Conservation (phyloP, 2,888 invertebrate species). For the Zygothrica quintamaculata region DNA sequence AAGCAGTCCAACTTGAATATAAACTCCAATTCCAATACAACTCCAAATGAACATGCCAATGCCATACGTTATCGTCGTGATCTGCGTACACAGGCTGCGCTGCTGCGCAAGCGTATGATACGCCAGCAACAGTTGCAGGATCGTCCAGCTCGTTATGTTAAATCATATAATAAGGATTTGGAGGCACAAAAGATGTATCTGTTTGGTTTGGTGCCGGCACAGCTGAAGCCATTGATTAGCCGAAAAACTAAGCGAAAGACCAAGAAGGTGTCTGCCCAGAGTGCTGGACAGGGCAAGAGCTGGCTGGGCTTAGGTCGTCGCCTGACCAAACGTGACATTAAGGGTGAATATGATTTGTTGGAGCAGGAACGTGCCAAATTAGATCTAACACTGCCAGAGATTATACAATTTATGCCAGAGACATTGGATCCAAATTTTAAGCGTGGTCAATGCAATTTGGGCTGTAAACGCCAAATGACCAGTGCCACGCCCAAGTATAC, state of each 20-base stretch:
- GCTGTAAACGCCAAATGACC: constrained; percentile 52
- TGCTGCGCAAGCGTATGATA: constrained; percentile 62
- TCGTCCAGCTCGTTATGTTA: constrained; percentile 72
- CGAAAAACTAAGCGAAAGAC: constrained; percentile 61
- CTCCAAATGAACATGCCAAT: no score
- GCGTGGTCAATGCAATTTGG: constrained; percentile 78
- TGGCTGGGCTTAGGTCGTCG: constrained; percentile 49
- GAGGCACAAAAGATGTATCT: constrained; percentile 44
- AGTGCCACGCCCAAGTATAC: constrained; percentile 17
- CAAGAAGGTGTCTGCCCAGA: constrained; percentile 45
- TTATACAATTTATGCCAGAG: constrained; percentile 83
- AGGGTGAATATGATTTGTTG: constrained; percentile 82
- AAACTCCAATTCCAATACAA: constrained; percentile 26
- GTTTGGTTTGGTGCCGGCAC: constrained; percentile 34
- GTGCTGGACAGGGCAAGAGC: constrained; percentile 19
- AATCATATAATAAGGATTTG: constrained; percentile 74
- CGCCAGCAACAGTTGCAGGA: constrained; percentile 63
- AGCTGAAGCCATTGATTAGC: not conserved
- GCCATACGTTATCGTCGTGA: constrained; percentile 76
- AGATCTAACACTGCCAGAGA: constrained; percentile 82
- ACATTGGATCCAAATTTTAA: constrained; percentile 78
- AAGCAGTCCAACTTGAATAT: constrained; percentile 27
- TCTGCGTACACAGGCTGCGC: constrained; percentile 47
- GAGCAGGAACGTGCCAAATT: constrained; percentile 74
- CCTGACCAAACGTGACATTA: constrained; percentile 80